These are phyloP conservation scores for Hafferia zeledoni DNA, from an alignment of 2,797 vertebrate genomes.

Conservation along the genomic window DNA sequence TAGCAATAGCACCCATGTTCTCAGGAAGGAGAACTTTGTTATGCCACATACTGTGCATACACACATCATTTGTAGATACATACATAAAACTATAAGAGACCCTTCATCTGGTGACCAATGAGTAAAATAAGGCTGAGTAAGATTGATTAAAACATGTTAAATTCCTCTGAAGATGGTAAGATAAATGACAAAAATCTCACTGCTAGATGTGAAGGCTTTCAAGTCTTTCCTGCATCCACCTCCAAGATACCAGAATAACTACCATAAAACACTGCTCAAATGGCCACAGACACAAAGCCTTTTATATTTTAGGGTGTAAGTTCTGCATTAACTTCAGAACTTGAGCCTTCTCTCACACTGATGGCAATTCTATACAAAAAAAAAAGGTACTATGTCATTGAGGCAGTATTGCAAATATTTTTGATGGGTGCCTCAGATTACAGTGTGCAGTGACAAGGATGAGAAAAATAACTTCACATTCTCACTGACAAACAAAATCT, in stretches of 20 bases:
- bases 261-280: background rate
- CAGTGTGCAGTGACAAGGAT: background rate
- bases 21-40: background rate
- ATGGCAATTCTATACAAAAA: background rate
- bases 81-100: background rate
- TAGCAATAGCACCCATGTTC: background rate
- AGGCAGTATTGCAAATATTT: background rate
- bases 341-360: background rate
- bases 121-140: background rate
- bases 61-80: background rate
- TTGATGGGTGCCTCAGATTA: slow-evolving; percentile 20
- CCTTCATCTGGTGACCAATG: background rate
- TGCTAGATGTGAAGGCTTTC: background rate
- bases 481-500: background rate
- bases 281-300: background rate
- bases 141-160: background rate
- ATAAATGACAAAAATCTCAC: background rate
- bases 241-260: background rate
- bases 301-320: background rate
- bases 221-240: background rate
- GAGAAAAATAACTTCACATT: background rate
- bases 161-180: background rate
- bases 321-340: background rate
- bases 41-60: background rate
- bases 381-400: background rate